Evolutionary conservation across 2,113 vertebrate genomes (phyloP), one percentile per base, ranked within the genome.

Genomic region (Tupaia tana): DNA sequence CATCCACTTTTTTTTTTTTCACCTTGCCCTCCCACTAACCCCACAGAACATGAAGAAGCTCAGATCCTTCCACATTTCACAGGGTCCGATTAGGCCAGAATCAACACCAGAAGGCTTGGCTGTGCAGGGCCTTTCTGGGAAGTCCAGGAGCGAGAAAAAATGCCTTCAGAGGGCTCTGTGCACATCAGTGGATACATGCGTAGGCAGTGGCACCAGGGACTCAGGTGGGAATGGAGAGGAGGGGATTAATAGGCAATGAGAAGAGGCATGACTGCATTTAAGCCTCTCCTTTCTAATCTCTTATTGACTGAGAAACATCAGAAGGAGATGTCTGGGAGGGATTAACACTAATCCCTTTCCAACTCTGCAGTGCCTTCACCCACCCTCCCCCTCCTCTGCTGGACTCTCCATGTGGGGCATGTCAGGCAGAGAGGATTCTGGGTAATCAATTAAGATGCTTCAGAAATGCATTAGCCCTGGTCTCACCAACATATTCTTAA

Each of bases 261-360:
- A 90, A 91, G 54, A 94, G 83, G 89, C 89, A 92, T 67, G 91
- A 59, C 69, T 88, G 66, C 95, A 64, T 95, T 97, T 97, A 97
- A 97, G 97, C 93, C 94, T 96, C 94, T 86, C 96, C 94, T 78
- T 95, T 97, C 96, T 98, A 98, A 98, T 98, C 98, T 98, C 79
- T 89, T 98, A 98, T 98, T 98, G 98, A 98, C 97, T 81, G 95
- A 95, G 94, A 98, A 98, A 97, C 75, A 97, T 96, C 97, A 97
- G 94, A 97, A 34, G 93, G 92, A 93, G 71, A 93, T 0, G 7
- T 96, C 98, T 96, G 96, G 87, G 71, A 98, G 95, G 98, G 97
- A 98, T 98, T 98, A 98, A 84, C 95, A 97, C 91, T 98, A 98
- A 98, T 98, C 97, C 96, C 77, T 97, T 97, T 92, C 96, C 97